Evolutionary conservation across 2,113 vertebrate genomes (phyloP).

Genomic region (Mesoclemmys tuberculata): DNA sequence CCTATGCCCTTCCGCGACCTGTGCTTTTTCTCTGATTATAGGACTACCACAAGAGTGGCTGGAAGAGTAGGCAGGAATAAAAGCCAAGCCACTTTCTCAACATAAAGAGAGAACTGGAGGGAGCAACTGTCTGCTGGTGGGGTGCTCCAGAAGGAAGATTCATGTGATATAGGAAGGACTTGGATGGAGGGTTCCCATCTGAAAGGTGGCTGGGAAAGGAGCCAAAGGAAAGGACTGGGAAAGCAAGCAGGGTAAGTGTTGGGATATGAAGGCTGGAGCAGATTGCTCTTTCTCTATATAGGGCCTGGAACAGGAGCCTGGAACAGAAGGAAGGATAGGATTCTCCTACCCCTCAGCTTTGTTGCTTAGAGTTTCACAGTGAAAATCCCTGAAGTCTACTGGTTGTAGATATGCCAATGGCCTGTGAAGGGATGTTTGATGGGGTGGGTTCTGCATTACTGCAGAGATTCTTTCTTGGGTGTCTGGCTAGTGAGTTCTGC

Average conservation of each 20-base stretch:
- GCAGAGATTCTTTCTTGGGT: no score
- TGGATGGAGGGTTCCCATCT: fast-evolving
- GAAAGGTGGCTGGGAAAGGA: neutral
- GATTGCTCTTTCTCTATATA: neutral
- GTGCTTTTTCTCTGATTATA: no score
- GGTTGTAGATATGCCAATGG: no score
- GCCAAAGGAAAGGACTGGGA: neutral
- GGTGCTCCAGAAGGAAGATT: neutral
- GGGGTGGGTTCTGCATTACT: no score
- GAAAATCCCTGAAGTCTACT: neutral
- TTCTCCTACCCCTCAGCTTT: neutral
- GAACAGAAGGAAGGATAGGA: neutral
- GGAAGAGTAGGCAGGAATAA: no score
- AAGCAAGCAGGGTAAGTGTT: neutral
- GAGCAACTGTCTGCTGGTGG: neutral
- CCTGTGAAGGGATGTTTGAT: no score
- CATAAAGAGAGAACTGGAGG: neutral
- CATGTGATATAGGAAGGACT: neutral
- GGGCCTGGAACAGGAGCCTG: neutral
- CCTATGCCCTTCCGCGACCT: neutral
- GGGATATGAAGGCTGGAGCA: neutral
- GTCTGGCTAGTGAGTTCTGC: no score
- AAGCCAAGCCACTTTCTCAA: neutral
- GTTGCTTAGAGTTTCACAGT: neutral
- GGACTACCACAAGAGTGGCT: no score